Conservation (phyloP, 2,888 invertebrate genomes). For the Synanthedon tipuliformis region DNA sequence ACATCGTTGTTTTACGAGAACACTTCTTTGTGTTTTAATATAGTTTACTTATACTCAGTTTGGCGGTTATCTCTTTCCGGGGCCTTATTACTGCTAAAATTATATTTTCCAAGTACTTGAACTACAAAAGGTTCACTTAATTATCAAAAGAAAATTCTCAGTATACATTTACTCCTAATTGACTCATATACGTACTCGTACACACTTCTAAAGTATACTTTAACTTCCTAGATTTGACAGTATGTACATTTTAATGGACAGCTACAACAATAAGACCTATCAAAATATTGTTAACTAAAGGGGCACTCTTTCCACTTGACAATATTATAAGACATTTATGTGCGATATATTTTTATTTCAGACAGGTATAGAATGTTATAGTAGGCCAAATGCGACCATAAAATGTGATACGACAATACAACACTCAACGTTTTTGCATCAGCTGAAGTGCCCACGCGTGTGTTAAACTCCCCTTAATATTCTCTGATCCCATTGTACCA, state of each 20-base stretch:
- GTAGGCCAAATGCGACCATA: slow-evolving; percentile 31
- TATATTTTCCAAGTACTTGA: too few species aligned
- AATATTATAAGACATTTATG: not conserved
- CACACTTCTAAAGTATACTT: too few species aligned
- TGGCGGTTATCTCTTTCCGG: slow-evolving; percentile 3
- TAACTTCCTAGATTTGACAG: too few species aligned
- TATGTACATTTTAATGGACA: too few species aligned
- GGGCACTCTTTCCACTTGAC: not conserved
- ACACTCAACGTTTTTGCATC: slow-evolving; percentile 35
- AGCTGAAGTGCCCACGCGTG: slow-evolving; percentile 28
- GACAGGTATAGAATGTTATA: slow-evolving; percentile 21
- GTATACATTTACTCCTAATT: too few species aligned
- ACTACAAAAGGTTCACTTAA: too few species aligned
- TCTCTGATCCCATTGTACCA: slow-evolving; percentile 42
- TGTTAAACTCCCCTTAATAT: slow-evolving; percentile 47
- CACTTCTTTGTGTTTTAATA: slow-evolving; percentile 38
- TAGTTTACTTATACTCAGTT: slow-evolving; percentile 16
- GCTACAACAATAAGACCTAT: too few species aligned
- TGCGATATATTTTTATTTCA: not conserved
- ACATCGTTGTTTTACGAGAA: slow-evolving; percentile 45
- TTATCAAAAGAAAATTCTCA: too few species aligned
- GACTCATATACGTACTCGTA: too few species aligned
- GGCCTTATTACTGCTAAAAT: not conserved
- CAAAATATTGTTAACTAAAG: too few species aligned
- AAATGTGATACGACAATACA: slow-evolving; percentile 28